Percentiles rank a stretch among this genome's conserved stretches.
phyloP scores from a whole-genome alignment of 1,140 invertebrate genomes.

The Drosophila mayri region DNA sequence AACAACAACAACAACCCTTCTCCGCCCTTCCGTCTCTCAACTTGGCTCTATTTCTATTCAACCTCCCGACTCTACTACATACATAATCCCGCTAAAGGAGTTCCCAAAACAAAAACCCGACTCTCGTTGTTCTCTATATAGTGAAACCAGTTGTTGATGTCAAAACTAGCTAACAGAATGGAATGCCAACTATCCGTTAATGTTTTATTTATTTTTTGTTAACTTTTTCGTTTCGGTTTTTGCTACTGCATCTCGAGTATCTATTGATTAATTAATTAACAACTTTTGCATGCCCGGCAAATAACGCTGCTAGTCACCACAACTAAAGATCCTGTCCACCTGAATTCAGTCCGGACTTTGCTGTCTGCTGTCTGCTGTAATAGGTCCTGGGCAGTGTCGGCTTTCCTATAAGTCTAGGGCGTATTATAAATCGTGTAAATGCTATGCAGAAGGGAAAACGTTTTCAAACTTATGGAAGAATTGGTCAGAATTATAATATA shows the following conservation, averaged over 20 bases:
- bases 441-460: no score
- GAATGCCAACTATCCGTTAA: slow-evolving; percentile 26
- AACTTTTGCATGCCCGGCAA: slow-evolving; percentile 31
- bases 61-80: slow-evolving; percentile 6
- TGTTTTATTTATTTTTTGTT: slow-evolving; percentile 4
- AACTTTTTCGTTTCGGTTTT: slow-evolving; percentile 5
- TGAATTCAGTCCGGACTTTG: neutral
- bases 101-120: slow-evolving; percentile 3
- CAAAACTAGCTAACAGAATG: slow-evolving; percentile 13
- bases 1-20: slow-evolving; percentile 2
- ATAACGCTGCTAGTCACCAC: slow-evolving; percentile 13
- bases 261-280: slow-evolving; percentile 24
- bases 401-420: neutral
- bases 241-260: slow-evolving; percentile 34
- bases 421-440: slow-evolving; percentile 2
- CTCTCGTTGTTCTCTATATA: slow-evolving; percentile 8
- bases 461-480: neutral
- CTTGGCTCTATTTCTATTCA: slow-evolving; percentile 17
- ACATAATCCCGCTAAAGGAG: slow-evolving; percentile 15
- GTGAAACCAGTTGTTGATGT: slow-evolving; percentile 4
- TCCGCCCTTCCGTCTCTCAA: slow-evolving; percentile 37
- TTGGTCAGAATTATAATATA: neutral
- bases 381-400: neutral
- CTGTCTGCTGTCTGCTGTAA: slow-evolving; percentile 4
- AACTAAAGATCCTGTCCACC: neutral